Conservation (phyloP, 2,113 vertebrate species). For the Protomyctophum bolini region DNA sequence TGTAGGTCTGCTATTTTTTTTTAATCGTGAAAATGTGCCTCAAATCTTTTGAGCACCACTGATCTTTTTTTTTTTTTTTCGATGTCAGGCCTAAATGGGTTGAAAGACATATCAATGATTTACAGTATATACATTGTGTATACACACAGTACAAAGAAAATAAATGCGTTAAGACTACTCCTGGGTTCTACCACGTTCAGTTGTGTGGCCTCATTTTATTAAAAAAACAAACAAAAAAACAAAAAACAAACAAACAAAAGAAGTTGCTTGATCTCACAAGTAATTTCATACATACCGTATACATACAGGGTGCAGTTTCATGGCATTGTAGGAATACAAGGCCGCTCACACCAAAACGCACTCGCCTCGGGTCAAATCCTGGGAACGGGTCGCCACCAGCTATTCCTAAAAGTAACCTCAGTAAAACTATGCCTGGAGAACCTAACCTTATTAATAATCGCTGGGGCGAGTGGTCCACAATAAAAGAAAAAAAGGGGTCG, state of each 20-base stretch:
- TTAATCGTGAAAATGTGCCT: no score
- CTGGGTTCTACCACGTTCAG: conserved; percentile 1
- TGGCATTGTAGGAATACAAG: not conserved
- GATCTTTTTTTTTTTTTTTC: no score
- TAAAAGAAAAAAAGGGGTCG: no score
- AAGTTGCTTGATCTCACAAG: not conserved
- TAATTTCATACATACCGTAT: no score
- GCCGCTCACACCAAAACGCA: not conserved
- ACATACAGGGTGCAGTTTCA: not conserved
- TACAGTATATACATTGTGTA: conserved; percentile 1
- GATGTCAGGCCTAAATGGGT: no score
- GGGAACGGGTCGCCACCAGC: not conserved
- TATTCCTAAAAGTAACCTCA: no score
- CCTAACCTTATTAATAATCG: no score
- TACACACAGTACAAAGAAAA: conserved; percentile 26
- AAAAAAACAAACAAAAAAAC: not conserved
- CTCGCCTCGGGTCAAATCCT: not conserved
- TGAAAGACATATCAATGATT: no score
- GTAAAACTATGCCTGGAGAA: no score
- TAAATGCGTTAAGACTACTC: not conserved
- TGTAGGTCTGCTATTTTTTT: no score
- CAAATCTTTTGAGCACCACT: no score
- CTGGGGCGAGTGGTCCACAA: no score
- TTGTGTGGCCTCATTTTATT: not conserved
- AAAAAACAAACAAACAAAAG: not conserved